Base-by-base conservation (phyloP, 2,888 invertebrate genomes). In the Eulithis prunata region DNA sequence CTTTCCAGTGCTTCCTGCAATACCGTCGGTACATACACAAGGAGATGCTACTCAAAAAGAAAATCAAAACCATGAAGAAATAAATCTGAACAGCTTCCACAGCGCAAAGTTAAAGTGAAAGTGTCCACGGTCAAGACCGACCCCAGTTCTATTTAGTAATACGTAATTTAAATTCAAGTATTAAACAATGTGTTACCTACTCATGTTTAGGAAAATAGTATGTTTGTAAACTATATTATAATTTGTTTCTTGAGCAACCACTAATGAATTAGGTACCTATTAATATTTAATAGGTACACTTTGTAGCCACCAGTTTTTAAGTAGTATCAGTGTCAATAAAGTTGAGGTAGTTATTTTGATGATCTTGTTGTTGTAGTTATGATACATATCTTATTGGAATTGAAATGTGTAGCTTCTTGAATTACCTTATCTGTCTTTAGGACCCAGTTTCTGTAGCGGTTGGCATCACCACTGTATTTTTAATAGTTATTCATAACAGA, bases 1-100 rank as follows among this genome's bases (percentile, higher is more conserved):
- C 32, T 32, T 66, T 61, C 12, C 65, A 66, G 38, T 66, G 65
- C 54, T 62, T 4, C 13, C 43, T 66, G 41, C 65, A 66, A 47
- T 66, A 57, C 43, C 61, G 65, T 28, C 65, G 65, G 4, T 53
- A 52, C 43, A 1, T 61, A 13, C 57, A 54, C 53, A 59, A 65
- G 13, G 41, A 56, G 32, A 49, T 46, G 46, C n/a, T 21, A 7
- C 47, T 21, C 8, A 14, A 21, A 3, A 47, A 13, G 47, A 7
- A 14, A 21, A 8, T 8, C 28, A n/a, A 4, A 21, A 5, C 21
- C 21, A 1, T 5, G 3, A 36, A 36, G 52, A 10, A 51, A 4
- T 13, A 51, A 21, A 28, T 10, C 8, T 51, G 51, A 51, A 28
- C 10, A 4, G 51, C 14, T 51, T 13, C 13, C 46, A 46, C 46